Base-by-base conservation (phyloP, 2,888 invertebrate genomes). In the Cryptophagus acutangulus region DNA sequence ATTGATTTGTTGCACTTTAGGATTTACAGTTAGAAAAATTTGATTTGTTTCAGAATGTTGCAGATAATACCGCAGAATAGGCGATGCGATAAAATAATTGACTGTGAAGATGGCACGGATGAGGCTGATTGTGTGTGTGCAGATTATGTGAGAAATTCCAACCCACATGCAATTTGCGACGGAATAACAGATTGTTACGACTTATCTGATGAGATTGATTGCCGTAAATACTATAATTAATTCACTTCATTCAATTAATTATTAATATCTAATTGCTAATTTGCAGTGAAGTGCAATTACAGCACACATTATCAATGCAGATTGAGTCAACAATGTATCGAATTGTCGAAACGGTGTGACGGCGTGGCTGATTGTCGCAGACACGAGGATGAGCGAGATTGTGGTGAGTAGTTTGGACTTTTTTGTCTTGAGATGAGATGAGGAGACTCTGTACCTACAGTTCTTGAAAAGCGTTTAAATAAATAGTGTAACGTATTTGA, bases 71-170 rank as follows among this genome's bases (percentile, higher is more conserved):
- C 80, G 0, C 65, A 72, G 15, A 51, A 62, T 2, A 72, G 77
- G 50, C 75, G 78, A 17, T 90, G 90, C 62, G 76, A 90, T 58
- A 77, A 75, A 29, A 70, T 75, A 41, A 67, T 78, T 12, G 86
- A 90, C 58, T 90, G 90, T 63, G 85, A 88, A 67, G 90, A 90
- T 69, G 84, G 82, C 2, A 82, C 82, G 0, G 90, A 90, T 64
- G 90, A 90, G 68, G 62, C 74, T 3, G 70, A 75, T 43, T 90
- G 90, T 61, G 74, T 74, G 1, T 89, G 89, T 59, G 72, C 70
- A n/a, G 86, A 87, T 58, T 81, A 78, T 56, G 67, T 89, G 29
- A 65, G 65, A 39, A 69, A 71, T 10, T 58, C 66, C 1, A 55
- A 74, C 44, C 72, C 77, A 8, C 66, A 71, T 5, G 73, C 82